Conservation (phyloP, 2,888 invertebrate species). For the Diadegma fenestrale region DNA sequence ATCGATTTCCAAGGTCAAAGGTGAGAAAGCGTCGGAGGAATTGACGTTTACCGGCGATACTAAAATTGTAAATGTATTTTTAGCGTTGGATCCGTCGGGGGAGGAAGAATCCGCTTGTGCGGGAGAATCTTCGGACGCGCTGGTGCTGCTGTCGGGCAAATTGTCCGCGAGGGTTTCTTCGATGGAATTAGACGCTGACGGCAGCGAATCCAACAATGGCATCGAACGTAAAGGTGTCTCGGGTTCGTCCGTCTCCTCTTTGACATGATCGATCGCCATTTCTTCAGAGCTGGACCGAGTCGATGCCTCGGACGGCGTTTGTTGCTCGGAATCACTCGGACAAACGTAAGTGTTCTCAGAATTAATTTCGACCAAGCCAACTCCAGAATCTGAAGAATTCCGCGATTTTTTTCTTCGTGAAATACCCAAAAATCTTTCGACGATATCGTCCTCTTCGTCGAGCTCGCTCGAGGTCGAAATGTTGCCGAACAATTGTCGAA, state of each 20-base stretch:
- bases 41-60: constrained; percentile 12
- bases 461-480: constrained; percentile 37
- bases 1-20: constrained; percentile 41
- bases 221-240: constrained; percentile 18
- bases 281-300: neutral
- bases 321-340: neutral
- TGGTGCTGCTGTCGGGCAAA: constrained; percentile 61
- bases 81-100: neutral
- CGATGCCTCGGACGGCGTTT: neutral
- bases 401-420: neutral
- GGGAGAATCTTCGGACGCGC: neutral
- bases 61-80: constrained; percentile 34
- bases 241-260: neutral
- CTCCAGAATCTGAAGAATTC: constrained; percentile 30
- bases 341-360: neutral
- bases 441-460: constrained; percentile 45
- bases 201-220: constrained; percentile 36
- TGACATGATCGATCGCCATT: neutral
- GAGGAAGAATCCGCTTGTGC: neutral
- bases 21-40: constrained; percentile 17
- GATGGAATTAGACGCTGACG: neutral
- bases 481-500: constrained; percentile 47
- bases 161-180: neutral
- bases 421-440: constrained; percentile 11
- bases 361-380: neutral